Evolutionary conservation across 2,113 vertebrate genomes (phyloP).

Genomic region (Piaya cayana): DNA sequence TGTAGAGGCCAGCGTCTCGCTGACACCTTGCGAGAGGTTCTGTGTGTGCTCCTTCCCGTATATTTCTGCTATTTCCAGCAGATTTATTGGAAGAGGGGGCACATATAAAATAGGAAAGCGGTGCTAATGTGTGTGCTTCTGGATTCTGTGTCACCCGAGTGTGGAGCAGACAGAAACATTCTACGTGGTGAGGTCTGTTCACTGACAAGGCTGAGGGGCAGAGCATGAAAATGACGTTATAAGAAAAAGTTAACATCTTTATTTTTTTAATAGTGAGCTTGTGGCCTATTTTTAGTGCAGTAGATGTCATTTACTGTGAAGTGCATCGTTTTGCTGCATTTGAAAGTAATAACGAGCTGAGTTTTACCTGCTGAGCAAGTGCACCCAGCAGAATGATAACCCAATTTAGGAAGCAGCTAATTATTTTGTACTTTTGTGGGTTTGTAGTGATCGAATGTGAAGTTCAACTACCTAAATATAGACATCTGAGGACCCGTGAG

Average conservation of each 20-base stretch:
- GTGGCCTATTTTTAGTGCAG: background rate
- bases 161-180: background rate
- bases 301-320: background rate
- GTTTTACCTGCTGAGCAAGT: background rate
- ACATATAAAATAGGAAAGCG: too few species aligned
- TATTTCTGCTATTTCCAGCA: too few species aligned
- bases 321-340: background rate
- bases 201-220: background rate
- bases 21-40: too few species aligned
- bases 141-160: background rate
- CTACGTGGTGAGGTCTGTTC: fast-evolving
- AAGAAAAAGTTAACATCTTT: background rate
- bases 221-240: background rate
- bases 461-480: background rate
- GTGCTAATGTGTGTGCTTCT: fast-evolving
- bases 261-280: background rate
- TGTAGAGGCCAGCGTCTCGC: too few species aligned
- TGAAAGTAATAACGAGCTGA: background rate
- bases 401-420: background rate
- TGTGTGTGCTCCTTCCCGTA: too few species aligned
- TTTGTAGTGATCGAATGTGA: background rate
- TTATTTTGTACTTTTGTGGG: background rate
- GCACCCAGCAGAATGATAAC: background rate
- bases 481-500: background rate
- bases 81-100: too few species aligned